Percentiles rank a stretch among this genome's conserved stretches.
Evolutionary conservation across 2,888 invertebrate species (phyloP).

Genomic region (Serripes groenlandicus): DNA sequence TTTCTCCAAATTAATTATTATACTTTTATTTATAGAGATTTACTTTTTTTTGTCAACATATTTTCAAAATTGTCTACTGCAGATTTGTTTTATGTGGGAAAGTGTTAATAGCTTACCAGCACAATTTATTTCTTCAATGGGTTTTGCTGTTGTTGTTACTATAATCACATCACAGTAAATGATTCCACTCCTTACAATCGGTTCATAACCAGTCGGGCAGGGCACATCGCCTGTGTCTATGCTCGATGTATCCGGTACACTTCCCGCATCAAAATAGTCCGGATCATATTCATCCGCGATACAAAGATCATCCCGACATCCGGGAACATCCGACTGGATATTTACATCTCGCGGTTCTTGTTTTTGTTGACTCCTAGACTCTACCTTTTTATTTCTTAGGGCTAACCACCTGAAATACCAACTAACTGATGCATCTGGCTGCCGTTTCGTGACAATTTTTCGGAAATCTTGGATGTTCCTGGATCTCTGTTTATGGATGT

Average conservation of each 20-base stretch:
- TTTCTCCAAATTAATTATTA: too few relatives aligned
- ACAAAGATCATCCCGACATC: conserved; percentile 37
- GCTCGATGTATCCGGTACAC: not conserved
- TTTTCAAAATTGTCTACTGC: too few relatives aligned
- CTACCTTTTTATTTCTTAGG: not conserved
- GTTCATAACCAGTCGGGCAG: conserved; percentile 40
- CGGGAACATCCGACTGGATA: conserved; percentile 25
- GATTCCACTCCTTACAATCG: conserved; percentile 13
- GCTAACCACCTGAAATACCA: conserved; percentile 11
- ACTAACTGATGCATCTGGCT: not conserved
- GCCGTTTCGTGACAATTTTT: not conserved
- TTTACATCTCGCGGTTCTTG: not conserved
- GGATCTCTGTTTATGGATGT: not conserved
- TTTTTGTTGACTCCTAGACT: not conserved
- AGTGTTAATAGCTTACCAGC: not conserved
- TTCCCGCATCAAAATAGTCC: not conserved
- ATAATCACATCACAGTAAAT: conserved; percentile 26
- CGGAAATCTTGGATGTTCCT: not conserved
- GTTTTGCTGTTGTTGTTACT: not conserved
- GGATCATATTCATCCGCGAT: conserved; percentile 20
- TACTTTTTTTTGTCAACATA: too few relatives aligned
- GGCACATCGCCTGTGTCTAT: not conserved
- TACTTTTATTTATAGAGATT: too few relatives aligned
- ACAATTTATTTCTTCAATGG: not conserved
- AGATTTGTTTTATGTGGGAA: too few relatives aligned